phyloP scores from a whole-genome alignment of 2,797 vertebrate genomes.

The Poeciliopsis presidionis region DNA sequence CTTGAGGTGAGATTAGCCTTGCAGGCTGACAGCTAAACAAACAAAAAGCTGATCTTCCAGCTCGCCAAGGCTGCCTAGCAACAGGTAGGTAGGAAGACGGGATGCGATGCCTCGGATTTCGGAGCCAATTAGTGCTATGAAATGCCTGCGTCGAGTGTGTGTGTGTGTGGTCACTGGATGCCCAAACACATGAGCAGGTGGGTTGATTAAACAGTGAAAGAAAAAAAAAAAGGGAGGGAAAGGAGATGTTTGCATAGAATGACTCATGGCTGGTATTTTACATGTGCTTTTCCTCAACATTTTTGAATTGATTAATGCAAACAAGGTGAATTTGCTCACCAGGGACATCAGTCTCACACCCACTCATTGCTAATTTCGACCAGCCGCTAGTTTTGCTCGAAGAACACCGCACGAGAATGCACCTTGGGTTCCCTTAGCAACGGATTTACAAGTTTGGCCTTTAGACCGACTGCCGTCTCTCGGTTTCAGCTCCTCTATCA shows the following conservation, averaged over 20 bases:
- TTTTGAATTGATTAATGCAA: constrained; percentile 9
- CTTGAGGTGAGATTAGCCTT: constrained; percentile 71
- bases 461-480: not conserved
- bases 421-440: not conserved
- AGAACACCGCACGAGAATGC: not conserved
- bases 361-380: constrained; percentile 2
- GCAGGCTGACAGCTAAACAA: constrained; percentile 77
- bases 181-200: constrained; percentile 33
- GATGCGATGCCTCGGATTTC: constrained; percentile 42
- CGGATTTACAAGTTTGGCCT: not conserved
- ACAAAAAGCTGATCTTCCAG: constrained; percentile 65
- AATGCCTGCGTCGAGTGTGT: constrained; percentile 47
- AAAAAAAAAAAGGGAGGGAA: constrained; percentile 4
- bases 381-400: not conserved
- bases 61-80: constrained; percentile 80
- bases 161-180: constrained; percentile 35
- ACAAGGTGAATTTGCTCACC: constrained; percentile 1
- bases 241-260: constrained; percentile 15
- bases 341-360: not conserved
- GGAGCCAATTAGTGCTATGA: constrained; percentile 40
- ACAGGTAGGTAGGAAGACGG: constrained; percentile 71
- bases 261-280: constrained; percentile 7
- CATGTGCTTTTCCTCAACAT: constrained; percentile 15
- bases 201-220: constrained; percentile 22
- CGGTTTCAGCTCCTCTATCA: not conserved